A percentile compares a stretch with the other conserved stretches of the same genome.
Conservation (phyloP, 2,888 invertebrate species). For the Gari tellinella region DNA sequence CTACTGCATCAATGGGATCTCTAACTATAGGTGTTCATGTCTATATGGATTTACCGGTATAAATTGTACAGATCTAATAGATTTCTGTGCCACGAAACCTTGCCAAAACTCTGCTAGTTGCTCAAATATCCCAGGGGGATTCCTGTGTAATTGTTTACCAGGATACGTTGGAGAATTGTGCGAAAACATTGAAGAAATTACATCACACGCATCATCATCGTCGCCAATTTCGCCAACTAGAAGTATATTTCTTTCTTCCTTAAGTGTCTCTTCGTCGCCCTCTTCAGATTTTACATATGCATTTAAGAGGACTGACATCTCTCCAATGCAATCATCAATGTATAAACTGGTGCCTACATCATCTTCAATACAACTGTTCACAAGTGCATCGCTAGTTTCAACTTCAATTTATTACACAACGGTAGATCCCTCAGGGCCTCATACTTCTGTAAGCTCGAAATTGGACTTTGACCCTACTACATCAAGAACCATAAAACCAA, state of each 20-base stretch:
- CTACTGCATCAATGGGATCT: conserved; percentile 36
- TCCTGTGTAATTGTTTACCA: conserved; percentile 28
- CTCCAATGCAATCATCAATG: too few species aligned
- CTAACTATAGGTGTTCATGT: conserved; percentile 41
- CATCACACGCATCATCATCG: background rate
- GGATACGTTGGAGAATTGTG: conserved; percentile 38
- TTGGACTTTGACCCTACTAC: too few species aligned
- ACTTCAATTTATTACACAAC: background rate
- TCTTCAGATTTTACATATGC: background rate
- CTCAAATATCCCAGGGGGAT: conserved; percentile 41
- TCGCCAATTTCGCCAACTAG: background rate
- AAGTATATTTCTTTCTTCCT: too few species aligned
- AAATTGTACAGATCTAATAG: conserved; percentile 28
- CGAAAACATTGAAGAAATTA: conserved; percentile 14
- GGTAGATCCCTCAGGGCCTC: too few species aligned
- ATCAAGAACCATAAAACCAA: too few species aligned
- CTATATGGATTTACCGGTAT: conserved; percentile 40
- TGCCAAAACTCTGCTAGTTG: conserved; percentile 45
- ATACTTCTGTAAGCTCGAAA: too few species aligned
- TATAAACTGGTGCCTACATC: too few species aligned
- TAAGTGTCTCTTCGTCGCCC: too few species aligned
- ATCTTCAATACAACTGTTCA: too few species aligned
- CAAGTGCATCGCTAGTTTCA: background rate
- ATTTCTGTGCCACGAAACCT: conserved; percentile 32
- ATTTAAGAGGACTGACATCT: background rate